phyloP scores from a whole-genome alignment of 1,140 invertebrate species.

The Bombyx mori region DNA sequence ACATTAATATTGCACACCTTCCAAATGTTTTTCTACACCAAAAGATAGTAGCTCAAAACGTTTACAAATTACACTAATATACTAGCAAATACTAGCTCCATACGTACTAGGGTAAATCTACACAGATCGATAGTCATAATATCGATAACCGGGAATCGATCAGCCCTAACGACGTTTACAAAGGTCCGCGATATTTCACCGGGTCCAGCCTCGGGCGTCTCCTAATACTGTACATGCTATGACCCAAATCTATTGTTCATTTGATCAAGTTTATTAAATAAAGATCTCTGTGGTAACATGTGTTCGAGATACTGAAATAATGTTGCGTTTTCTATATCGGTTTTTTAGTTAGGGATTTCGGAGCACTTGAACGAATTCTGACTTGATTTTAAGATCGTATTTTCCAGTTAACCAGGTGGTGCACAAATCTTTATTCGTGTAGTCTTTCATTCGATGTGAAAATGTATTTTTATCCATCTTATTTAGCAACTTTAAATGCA shows the following conservation, averaged over 20 bases:
- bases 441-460: too few relatives aligned
- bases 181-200: conserved; percentile 20
- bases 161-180: conserved; percentile 8
- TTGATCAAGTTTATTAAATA: conserved; percentile 46
- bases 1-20: too few relatives aligned
- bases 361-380: conserved; percentile 10
- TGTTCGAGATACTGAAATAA: conserved; percentile 12
- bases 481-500: too few relatives aligned
- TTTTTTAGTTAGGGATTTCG: conserved; percentile 15
- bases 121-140: neutral
- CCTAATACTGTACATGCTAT: conserved; percentile 28
- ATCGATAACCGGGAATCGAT: neutral
- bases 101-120: too few relatives aligned
- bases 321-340: conserved; percentile 12
- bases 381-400: too few relatives aligned
- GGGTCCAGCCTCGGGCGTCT: conserved; percentile 7
- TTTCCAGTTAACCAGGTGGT: too few relatives aligned
- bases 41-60: too few relatives aligned
- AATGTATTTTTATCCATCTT: too few relatives aligned
- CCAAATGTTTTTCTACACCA: too few relatives aligned
- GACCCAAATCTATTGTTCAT: conserved; percentile 36
- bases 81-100: too few relatives aligned
- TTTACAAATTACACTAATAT: too few relatives aligned
- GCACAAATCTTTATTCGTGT: too few relatives aligned
- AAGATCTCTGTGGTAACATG: conserved; percentile 30